Evolutionary conservation across 2,797 vertebrate genomes (phyloP).

Genomic region (Denticeps clupeoides): DNA sequence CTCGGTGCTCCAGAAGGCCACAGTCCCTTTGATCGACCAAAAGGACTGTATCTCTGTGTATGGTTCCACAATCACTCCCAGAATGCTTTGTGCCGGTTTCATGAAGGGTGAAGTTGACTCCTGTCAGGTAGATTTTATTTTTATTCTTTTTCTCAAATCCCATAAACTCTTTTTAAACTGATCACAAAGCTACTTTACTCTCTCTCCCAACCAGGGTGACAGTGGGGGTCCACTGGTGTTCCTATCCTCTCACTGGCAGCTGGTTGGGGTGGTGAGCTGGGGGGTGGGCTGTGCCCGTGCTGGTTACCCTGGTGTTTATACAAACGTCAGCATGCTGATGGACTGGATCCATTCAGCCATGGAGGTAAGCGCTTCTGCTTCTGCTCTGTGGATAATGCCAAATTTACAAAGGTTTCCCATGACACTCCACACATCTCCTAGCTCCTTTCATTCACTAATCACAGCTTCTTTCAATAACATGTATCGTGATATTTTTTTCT

Average conservation of each 20-base stretch:
- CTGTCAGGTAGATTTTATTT: conserved; percentile 61
- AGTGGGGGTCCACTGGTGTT: conserved; percentile 66
- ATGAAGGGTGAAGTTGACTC: conserved; percentile 50
- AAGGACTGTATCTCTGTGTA: conserved; percentile 52
- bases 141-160: background rate
- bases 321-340: conserved; percentile 47
- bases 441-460: no score
- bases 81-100: conserved; percentile 62
- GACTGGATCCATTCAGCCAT: conserved; percentile 57
- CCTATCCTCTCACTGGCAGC: conserved; percentile 33
- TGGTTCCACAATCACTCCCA: conserved; percentile 45
- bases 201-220: conserved; percentile 50
- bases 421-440: no score
- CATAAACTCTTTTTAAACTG: no score
- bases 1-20: conserved; percentile 47
- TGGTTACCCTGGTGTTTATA: conserved; percentile 57
- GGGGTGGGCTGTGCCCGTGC: conserved; percentile 60
- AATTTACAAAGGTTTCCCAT: no score
- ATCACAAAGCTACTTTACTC: background rate
- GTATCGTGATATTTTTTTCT: no score
- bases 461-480: no score
- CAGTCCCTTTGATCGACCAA: conserved; percentile 42
- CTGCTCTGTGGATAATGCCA: no score
- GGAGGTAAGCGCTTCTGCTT: conserved; percentile 38
- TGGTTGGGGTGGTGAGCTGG: conserved; percentile 67